These are phyloP conservation scores for Mobula hypostoma DNA, from an alignment of 2,113 vertebrate genomes.

Conservation along the genomic window DNA sequence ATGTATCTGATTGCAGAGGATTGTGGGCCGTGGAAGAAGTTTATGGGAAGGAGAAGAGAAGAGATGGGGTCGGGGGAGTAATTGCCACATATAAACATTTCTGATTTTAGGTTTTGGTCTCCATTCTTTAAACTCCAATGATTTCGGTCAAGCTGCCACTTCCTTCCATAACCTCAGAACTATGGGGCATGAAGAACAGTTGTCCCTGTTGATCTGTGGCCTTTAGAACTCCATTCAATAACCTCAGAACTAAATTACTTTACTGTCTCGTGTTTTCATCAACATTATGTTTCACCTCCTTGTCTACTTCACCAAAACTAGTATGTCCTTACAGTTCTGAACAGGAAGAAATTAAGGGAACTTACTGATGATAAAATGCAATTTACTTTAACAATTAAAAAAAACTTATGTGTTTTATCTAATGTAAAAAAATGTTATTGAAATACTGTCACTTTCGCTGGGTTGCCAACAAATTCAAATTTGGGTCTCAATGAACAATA, in stretches of 20 bases:
- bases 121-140: background rate
- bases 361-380: background rate
- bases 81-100: too few relatives aligned
- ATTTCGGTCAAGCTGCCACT: background rate
- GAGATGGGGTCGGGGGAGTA: too few relatives aligned
- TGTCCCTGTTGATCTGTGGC: too few relatives aligned
- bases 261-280: background rate
- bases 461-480: slow-evolving; percentile 29
- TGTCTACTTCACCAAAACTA: background rate
- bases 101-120: background rate
- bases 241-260: too few relatives aligned
- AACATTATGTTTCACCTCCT: background rate
- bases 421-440: slow-evolving; percentile 8
- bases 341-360: background rate
- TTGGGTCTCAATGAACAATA: slow-evolving; percentile 29
- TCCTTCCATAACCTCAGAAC: background rate
- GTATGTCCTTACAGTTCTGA: background rate
- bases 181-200: too few relatives aligned
- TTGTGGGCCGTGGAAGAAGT: too few relatives aligned
- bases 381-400: background rate
- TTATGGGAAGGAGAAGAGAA: too few relatives aligned
- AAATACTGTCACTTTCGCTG: background rate
- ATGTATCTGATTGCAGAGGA: too few relatives aligned
- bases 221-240: background rate
- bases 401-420: background rate